Percentiles rank a stretch among this genome's conserved stretches.
phyloP scores from a whole-genome alignment of 2,888 invertebrate species.

The Apotomis betuletana region DNA sequence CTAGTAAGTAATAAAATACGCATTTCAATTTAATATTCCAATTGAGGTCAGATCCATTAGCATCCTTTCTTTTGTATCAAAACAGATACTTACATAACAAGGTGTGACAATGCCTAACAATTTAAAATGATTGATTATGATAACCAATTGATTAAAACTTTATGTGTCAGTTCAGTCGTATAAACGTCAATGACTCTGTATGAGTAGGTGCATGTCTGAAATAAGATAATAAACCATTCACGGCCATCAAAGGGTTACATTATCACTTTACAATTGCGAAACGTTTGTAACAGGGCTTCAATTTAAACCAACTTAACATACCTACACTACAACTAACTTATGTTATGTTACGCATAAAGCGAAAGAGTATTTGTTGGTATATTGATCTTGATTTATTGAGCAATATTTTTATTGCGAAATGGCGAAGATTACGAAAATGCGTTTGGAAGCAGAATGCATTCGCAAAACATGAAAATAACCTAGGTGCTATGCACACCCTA shows the following conservation, averaged over 20 bases:
- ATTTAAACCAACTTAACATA: not conserved
- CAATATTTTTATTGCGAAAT: too few relatives aligned
- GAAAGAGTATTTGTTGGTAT: too few relatives aligned
- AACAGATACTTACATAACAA: constrained; percentile 2
- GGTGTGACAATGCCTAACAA: not conserved
- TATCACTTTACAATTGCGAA: not conserved
- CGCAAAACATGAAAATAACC: too few relatives aligned
- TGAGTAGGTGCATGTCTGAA: not conserved
- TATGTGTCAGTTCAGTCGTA: not conserved
- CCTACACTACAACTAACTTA: not conserved
- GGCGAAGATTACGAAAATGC: too few relatives aligned
- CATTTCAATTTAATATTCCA: not conserved
- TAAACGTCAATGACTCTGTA: not conserved
- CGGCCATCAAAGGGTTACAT: not conserved
- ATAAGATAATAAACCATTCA: not conserved
- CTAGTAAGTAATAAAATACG: too few relatives aligned
- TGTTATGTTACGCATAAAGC: not conserved
- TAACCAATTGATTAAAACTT: not conserved
- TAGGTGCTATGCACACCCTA: too few relatives aligned
- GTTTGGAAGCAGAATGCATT: too few relatives aligned
- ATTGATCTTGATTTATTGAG: too few relatives aligned
- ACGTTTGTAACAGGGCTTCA: not conserved
- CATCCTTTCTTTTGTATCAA: constrained; percentile 8
- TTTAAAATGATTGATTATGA: not conserved
- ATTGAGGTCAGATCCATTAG: not conserved